Evolutionary conservation across 1,140 invertebrate species (phyloP).

Genomic region (Drosophila saltans): DNA sequence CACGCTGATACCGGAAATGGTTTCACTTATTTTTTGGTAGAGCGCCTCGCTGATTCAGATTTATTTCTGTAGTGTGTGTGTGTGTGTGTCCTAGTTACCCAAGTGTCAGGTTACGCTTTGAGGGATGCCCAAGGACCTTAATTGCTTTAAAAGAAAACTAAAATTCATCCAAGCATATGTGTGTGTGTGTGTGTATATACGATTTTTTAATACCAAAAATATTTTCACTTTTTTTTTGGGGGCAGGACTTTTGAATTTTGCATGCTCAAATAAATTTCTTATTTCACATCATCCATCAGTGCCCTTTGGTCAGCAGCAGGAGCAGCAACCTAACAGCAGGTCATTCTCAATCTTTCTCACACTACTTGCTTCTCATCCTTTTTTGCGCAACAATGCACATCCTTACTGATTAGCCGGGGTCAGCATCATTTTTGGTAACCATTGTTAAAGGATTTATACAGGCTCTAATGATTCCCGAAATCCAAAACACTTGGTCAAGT

Average conservation of each 20-base stretch:
- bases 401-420: slow-evolving; percentile 50
- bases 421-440: slow-evolving; percentile 57
- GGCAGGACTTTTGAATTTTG: slow-evolving; percentile 61
- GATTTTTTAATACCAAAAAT: slow-evolving; percentile 48
- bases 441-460: slow-evolving; percentile 35
- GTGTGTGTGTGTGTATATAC: too few relatives aligned
- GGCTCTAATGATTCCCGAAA: slow-evolving; percentile 16
- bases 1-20: slow-evolving; percentile 80
- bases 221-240: slow-evolving; percentile 47
- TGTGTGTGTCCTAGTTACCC: slow-evolving; percentile 75
- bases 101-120: slow-evolving; percentile 74
- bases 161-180: slow-evolving; percentile 69
- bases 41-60: slow-evolving; percentile 61
- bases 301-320: not conserved
- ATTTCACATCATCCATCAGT: slow-evolving; percentile 22
- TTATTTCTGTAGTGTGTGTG: slow-evolving; percentile 37
- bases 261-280: slow-evolving; percentile 61
- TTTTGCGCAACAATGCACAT: slow-evolving; percentile 78
- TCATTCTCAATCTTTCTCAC: slow-evolving; percentile 32
- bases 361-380: slow-evolving; percentile 59
- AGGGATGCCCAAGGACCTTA: slow-evolving; percentile 45
- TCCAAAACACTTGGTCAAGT: not conserved
- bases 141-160: slow-evolving; percentile 49
- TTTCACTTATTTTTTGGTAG: slow-evolving; percentile 69
- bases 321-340: slow-evolving; percentile 48